Percentiles rank a stretch among this genome's conserved stretches.
These are phyloP conservation scores for Macropus fuliginosus DNA, from an alignment of 2,797 vertebrate genomes.

Conservation along the genomic window DNA sequence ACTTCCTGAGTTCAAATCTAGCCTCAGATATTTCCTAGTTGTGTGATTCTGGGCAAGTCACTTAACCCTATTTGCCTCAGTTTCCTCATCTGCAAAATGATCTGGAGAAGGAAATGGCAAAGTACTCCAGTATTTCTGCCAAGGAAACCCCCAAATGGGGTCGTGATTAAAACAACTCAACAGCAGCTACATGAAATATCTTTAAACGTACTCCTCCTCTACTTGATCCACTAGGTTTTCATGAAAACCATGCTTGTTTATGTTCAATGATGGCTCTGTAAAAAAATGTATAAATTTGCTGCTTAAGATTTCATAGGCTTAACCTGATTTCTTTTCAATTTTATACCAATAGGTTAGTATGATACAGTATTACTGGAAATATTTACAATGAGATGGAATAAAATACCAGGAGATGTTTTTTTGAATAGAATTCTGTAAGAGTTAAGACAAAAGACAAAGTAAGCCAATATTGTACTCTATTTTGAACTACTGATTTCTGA, in stretches of 20 bases:
- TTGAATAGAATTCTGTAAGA: background rate
- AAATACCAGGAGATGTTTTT: constrained; percentile 13
- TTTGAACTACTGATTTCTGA: constrained; percentile 51
- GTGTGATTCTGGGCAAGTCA: background rate
- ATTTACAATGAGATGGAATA: constrained; percentile 21
- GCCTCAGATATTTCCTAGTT: background rate
- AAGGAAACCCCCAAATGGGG: background rate
- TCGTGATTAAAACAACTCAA: background rate
- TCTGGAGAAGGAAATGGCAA: background rate
- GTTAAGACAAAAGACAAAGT: constrained; percentile 34
- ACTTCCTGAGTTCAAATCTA: background rate
- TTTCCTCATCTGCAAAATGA: background rate
- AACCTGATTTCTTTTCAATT: constrained; percentile 1
- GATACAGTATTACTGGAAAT: background rate
- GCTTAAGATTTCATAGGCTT: constrained; percentile 25
- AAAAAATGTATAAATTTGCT: constrained; percentile 18
- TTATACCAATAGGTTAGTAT: constrained; percentile 26
- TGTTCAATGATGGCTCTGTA: constrained; percentile 5
- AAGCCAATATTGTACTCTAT: background rate
- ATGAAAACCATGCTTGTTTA: constrained; percentile 30
- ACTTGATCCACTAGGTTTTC: background rate
- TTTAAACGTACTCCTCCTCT: background rate
- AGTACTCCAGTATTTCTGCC: background rate
- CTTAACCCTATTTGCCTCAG: background rate
- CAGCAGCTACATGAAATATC: background rate